A percentile compares a stretch with the other conserved stretches of the same genome.
phyloP scores from a whole-genome alignment of 2,113 vertebrate genomes.

The Colistium nudipinnis region DNA sequence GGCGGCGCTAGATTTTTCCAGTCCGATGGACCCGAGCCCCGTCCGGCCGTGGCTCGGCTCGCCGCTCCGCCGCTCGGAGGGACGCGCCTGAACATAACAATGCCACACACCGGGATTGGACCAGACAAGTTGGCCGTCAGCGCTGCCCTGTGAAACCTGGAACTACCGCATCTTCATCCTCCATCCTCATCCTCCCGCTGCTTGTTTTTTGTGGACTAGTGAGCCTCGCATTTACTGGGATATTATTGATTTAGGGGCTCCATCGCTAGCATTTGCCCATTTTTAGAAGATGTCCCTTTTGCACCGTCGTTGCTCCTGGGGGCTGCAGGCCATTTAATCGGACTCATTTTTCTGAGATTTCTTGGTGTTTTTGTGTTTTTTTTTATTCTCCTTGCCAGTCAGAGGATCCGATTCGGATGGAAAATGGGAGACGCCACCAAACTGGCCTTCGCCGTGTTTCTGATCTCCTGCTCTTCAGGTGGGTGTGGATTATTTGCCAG shows the following conservation, averaged over 20 bases:
- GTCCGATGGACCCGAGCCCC: constrained; percentile 70
- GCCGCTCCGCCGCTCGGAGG: constrained; percentile 19
- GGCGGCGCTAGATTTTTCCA: constrained; percentile 68
- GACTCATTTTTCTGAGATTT: constrained; percentile 22
- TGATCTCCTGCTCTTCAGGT: constrained; percentile 99
- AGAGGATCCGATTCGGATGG: constrained; percentile 76
- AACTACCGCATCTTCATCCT: constrained; percentile 55
- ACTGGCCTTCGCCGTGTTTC: constrained; percentile 97
- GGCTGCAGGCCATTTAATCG: constrained; percentile 52
- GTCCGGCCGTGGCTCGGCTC: constrained; percentile 60
- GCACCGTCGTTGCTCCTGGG: constrained; percentile 47
- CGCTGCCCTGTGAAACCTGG: constrained; percentile 61
- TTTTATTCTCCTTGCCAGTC: constrained; percentile 33
- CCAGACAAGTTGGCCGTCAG: constrained; percentile 37
- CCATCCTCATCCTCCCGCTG: constrained; percentile 22
- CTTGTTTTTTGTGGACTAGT: constrained; percentile 15
- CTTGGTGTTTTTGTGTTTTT: neutral
- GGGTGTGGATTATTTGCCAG: constrained; percentile 73
- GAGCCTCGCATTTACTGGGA: constrained; percentile 51
- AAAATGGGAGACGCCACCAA: constrained; percentile 99
- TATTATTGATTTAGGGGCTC: constrained; percentile 54
- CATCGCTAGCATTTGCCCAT: constrained; percentile 8
- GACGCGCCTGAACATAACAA: constrained; percentile 37
- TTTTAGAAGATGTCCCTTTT: constrained; percentile 54
- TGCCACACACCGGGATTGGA: constrained; percentile 51